Base-by-base conservation (phyloP, 2,888 invertebrate genomes). In the Adelognathus sp. region DNA sequence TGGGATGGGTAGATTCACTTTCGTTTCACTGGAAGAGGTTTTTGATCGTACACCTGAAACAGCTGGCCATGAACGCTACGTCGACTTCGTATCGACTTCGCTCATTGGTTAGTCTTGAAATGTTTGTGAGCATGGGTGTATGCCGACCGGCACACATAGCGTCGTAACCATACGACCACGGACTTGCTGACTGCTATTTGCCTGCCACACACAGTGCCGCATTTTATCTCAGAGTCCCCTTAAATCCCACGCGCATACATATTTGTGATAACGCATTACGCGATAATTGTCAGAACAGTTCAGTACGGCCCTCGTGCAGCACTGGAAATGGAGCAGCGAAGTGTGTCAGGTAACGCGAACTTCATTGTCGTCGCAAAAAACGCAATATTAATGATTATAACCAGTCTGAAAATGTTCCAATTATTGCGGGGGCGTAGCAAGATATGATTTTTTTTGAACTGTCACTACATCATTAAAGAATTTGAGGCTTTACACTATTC, bases 301-400 rank as follows among this genome's bases (percentile, higher is more conserved):
- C 66, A 56, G 78, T 71, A 79, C 54, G 82, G 80, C 78, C 83
- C 83, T 81, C 83, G 84, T 82, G 81, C 80, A 70, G 81, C 76
- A 71, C 83, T 60, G 67, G 79, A 81, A 83, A 83, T 84, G 84
- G 84, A 84, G 80, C 84, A 77, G 63, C 82, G 76, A 83, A 82
- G 77, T 81, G 78, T 83, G 82, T 83, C 84, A 84, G 84, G 84
- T 84, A 84, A n/a, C n/a, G 6, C 44, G 24, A 21, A 9, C 18
- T 56, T 3, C 7, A 29, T 52, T 63, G 29, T 16, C 52, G 36
- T 39, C 39, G 39, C n/a, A n/a, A n/a, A 54, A 67, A 36, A 31
- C 63, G 75, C n/a, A n/a, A n/a, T n/a, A n/a, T n/a, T n/a, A n/a
- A n/a, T n/a, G n/a, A n/a, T n/a, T n/a, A n/a, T n/a, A n/a, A n/a